Evolutionary conservation across 2,113 vertebrate species (phyloP).

Genomic region (Gobius niger): DNA sequence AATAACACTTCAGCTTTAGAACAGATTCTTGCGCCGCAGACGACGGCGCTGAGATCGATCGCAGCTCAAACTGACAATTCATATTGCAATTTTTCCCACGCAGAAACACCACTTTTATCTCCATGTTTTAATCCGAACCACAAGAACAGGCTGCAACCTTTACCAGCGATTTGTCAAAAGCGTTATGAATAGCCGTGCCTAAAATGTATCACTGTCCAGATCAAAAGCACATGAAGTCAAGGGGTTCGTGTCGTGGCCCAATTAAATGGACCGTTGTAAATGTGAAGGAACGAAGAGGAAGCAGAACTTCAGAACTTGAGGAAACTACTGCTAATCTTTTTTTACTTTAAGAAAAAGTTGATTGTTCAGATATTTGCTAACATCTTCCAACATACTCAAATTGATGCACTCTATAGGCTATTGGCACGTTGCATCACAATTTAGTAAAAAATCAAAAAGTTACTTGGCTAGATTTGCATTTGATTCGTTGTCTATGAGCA

Average conservation of each 20-base stretch:
- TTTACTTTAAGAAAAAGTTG: too few species aligned
- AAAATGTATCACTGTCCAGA: conserved; percentile 3
- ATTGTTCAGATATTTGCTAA: too few species aligned
- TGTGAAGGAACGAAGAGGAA: conserved; percentile 8
- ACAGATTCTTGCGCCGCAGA: not conserved
- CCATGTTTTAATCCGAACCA: not conserved
- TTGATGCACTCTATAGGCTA: too few species aligned
- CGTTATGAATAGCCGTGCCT: not conserved
- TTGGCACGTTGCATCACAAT: too few species aligned
- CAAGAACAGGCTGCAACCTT: not conserved
- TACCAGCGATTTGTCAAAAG: conserved; percentile 8
- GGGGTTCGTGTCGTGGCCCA: conserved; percentile 14
- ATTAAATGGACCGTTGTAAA: conserved; percentile 24
- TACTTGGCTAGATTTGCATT: too few species aligned
- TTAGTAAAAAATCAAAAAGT: too few species aligned
- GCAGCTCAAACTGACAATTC: not conserved
- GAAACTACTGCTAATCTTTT: conserved; percentile 1
- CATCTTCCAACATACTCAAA: not conserved
- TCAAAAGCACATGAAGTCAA: conserved; percentile 14
- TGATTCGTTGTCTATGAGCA: too few species aligned
- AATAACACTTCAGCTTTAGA: not conserved
- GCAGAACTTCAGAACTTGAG: conserved; percentile 1
- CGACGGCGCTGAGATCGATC: not conserved
- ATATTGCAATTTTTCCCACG: not conserved
- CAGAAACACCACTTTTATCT: not conserved